Percentiles rank a stretch among this genome's conserved stretches.
Conservation (phyloP, 2,888 invertebrate genomes). For the Paralinhomoeus sp. region DNA sequence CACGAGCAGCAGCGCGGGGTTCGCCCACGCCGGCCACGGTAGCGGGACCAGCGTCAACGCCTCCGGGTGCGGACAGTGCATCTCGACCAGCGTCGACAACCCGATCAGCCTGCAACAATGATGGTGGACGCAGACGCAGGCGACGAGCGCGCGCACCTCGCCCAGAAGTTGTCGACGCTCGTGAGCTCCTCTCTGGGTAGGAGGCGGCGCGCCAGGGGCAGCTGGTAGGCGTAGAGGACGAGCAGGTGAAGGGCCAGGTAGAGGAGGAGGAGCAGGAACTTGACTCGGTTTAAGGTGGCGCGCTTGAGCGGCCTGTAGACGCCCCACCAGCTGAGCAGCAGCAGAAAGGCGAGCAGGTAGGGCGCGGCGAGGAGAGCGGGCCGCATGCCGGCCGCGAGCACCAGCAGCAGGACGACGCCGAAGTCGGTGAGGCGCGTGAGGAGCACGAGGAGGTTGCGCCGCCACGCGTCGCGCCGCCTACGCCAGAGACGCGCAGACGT, state of each 20-base stretch:
- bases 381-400: slow-evolving; percentile 83
- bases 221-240: slow-evolving; percentile 20
- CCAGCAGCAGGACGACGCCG: slow-evolving; percentile 81
- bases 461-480: too few relatives aligned
- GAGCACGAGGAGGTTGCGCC: slow-evolving; percentile 53
- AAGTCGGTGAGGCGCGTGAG: slow-evolving; percentile 60
- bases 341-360: slow-evolving; percentile 82
- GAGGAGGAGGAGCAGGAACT: slow-evolving; percentile 17
- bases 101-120: too few relatives aligned
- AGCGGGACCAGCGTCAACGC: slow-evolving; percentile 25
- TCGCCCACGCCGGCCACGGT: slow-evolving; percentile 8
- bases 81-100: too few relatives aligned
- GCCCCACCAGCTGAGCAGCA: slow-evolving; percentile 92
- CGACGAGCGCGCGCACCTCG: slow-evolving; percentile 8
- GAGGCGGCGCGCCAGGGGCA: slow-evolving; percentile 11
- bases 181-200: slow-evolving; percentile 18
- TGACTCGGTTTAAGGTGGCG: slow-evolving; percentile 16
- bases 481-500: too few relatives aligned
- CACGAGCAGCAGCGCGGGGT: slow-evolving; percentile 46
- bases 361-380: slow-evolving; percentile 77
- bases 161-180: slow-evolving; percentile 22
- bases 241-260: slow-evolving; percentile 74
- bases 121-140: neutral
- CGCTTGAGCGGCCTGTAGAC: too few relatives aligned
- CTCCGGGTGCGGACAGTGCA: too few relatives aligned